Evolutionary conservation across 2,888 invertebrate species (phyloP).

Genomic region (Drosophila kuntzei): DNA sequence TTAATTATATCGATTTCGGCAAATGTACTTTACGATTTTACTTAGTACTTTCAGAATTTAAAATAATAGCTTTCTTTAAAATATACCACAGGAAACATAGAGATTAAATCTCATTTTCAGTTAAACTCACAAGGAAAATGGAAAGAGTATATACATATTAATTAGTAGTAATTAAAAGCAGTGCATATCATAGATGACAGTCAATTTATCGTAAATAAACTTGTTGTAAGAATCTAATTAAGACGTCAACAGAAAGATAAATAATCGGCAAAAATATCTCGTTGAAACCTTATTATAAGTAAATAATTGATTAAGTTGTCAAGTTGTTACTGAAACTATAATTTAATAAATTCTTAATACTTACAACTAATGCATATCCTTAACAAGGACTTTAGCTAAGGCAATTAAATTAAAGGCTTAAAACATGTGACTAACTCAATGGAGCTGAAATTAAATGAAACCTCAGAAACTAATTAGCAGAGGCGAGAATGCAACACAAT

Average conservation of each 20-base stretch:
- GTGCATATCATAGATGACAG: neutral
- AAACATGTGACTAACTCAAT: constrained; percentile 16
- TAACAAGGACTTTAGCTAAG: constrained; percentile 10
- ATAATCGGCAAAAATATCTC: neutral
- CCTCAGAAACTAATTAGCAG: constrained; percentile 76
- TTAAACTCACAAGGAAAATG: too few relatives aligned
- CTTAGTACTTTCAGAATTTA: too few relatives aligned
- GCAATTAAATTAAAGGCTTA: constrained; percentile 12
- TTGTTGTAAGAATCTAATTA: neutral
- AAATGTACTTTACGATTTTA: too few relatives aligned
- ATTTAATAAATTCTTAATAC: neutral
- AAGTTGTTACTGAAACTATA: neutral
- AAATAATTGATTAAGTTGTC: neutral
- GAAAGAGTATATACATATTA: neutral
- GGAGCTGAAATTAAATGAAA: constrained; percentile 28
- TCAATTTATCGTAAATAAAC: neutral
- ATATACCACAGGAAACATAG: too few relatives aligned
- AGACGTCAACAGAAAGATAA: neutral
- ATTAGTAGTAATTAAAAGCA: neutral
- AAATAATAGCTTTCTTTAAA: too few relatives aligned
- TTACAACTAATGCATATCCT: neutral
- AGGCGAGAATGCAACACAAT: constrained; percentile 24
- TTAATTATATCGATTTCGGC: too few relatives aligned
- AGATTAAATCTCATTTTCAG: too few relatives aligned
- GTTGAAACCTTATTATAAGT: neutral